Conservation (phyloP, 2,113 vertebrate species). For the Cynopterus brachyotis region DNA sequence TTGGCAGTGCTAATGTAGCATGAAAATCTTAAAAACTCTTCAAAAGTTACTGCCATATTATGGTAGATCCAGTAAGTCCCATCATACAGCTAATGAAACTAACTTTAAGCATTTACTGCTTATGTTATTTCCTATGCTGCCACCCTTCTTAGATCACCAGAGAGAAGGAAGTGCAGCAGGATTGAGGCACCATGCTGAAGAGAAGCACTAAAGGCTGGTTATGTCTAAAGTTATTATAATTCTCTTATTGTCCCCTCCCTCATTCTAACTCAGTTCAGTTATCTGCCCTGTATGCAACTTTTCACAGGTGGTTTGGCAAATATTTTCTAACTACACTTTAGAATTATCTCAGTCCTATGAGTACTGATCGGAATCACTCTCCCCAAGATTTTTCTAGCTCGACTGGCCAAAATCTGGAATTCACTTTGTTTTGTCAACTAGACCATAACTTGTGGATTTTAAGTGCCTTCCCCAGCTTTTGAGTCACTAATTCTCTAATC, state of each 20-base stretch:
- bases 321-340: slow-evolving; percentile 9
- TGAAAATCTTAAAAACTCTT: slow-evolving; percentile 28
- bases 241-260: neutral
- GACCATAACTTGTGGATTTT: neutral
- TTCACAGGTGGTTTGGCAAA: neutral
- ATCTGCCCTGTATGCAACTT: neutral
- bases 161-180: neutral
- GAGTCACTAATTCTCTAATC: slow-evolving; percentile 11
- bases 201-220: neutral
- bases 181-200: neutral
- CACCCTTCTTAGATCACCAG: neutral
- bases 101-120: neutral
- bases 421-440: slow-evolving; percentile 36
- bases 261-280: slow-evolving; percentile 26
- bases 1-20: neutral
- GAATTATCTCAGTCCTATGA: neutral
- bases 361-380: neutral
- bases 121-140: neutral
- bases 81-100: slow-evolving; percentile 12
- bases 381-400: neutral
- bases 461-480: neutral
- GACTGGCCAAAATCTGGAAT: neutral
- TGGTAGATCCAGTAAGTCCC: neutral
- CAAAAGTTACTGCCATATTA: slow-evolving; percentile 25
- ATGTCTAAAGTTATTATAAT: neutral